Evolutionary conservation across 2,797 vertebrate genomes (phyloP).

Genomic region (Ataeniobius toweri): DNA sequence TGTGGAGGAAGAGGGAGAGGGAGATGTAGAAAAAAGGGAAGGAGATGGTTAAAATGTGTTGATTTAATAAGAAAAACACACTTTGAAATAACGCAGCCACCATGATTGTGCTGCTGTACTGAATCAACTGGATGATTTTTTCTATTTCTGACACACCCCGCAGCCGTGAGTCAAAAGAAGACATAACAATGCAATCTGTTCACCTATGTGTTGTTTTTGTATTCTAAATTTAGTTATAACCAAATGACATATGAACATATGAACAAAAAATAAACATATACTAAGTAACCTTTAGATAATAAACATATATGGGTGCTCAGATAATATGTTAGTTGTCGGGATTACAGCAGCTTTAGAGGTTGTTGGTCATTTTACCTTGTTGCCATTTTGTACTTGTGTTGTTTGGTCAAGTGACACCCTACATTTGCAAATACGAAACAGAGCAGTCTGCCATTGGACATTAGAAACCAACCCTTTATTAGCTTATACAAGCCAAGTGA

Average conservation of each 20-base stretch:
- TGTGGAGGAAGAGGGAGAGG: constrained; percentile 52
- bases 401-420: not conserved
- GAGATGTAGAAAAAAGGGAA: constrained; percentile 12
- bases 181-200: constrained; percentile 49
- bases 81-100: not conserved
- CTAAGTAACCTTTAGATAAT: not conserved
- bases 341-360: not conserved
- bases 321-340: not conserved
- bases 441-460: not conserved
- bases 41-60: not conserved
- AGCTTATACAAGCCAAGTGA: too few relatives aligned
- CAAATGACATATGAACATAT: constrained; percentile 21
- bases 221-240: constrained; percentile 28
- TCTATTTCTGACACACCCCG: constrained; percentile 41
- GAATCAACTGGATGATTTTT: constrained; percentile 21
- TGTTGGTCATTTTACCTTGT: not conserved
- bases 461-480: not conserved
- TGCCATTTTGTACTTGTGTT: not conserved
- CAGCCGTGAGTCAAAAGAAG: constrained; percentile 50
- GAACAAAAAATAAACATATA: constrained; percentile 15
- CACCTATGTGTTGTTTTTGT: constrained; percentile 15
- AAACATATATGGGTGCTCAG: not conserved
- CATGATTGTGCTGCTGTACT: constrained; percentile 10
- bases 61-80: not conserved
- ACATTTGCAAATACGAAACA: not conserved